Evolutionary conservation across 2,888 invertebrate genomes (phyloP), one percentile per base, ranked within the genome.

Genomic region (Liposcelis brunnea): DNA sequence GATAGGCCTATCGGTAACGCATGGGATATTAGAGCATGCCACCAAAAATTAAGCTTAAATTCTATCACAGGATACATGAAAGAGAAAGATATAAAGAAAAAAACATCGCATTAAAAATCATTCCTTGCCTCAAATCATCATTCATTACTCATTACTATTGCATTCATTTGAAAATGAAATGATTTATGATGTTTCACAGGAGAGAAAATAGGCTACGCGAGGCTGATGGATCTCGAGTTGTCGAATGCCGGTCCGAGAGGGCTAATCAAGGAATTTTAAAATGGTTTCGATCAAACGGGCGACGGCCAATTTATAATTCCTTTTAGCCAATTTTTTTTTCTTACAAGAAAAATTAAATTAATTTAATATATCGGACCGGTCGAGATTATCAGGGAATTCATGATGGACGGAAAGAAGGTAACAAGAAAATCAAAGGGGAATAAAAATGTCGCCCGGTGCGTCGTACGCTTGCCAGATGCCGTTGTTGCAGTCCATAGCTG

Each of bases 111-210:
- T 52, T 47, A 51, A 49, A 53, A 58, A 54, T 61, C 60, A 59
- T 54, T 49, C 21, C 49, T 55, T 54, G 52, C 55, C 54, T 57
- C 54, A 59, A 54, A 58, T 57, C 60, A 59, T 59, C 61, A 58
- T 60, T n/a, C 58, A 59, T 60, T 60, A 61, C 55, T 57, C 58
- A 56, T 50, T 38, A 55, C 54, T 46, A 52, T 50, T 53, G 53
- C 55, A 51, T 51, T 51, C 26, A 26, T 26, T 26, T 26, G 5
- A 8, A 26, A 26, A 26, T 6, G 8, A 26, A 26, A 26, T 26
- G 4, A 26, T 26, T 26, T 26, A 26, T 26, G 26, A 26, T 26
- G 26, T 26, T 26, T 26, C 26, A 8, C 26, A 26, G 26, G 26
- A 26, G 26, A 26, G 26, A 26, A 8, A 8, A 26, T 26, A 26